Base-by-base conservation (phyloP, 2,888 invertebrate species). In the Erynnis tages region DNA sequence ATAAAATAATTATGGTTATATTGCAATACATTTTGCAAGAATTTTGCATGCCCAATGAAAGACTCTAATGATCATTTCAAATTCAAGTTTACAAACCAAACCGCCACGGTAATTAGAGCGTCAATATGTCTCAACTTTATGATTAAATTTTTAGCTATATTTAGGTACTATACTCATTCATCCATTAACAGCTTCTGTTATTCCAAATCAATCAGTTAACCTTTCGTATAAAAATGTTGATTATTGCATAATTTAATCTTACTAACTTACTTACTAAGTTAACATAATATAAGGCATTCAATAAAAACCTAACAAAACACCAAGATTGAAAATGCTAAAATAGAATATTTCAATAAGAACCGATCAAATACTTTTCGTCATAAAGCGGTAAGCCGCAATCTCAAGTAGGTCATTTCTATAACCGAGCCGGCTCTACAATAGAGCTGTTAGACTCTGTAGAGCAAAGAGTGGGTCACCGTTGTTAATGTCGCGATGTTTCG, bases 391-490 rank as follows among this genome's bases (percentile, higher is more conserved):
- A 8, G 25, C 25, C 35, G 46, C 16, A 25, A 27, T 17, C 16
- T 7, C 17, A 46, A 25, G 46, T 37, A 37, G 46, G 46, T 27
- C 46, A 47, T 27, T 47, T 37, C 37, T 46, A 35, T 35, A 46
- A 37, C 17, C 17, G 23, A 4, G 25, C 10, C 17, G 25, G 17
- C 16, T 47, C 16, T 47, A 47, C 46, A 47, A 47, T 47, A 37
- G 46, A 37, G 35, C 25, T 17, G 46, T 46, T 32, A 46, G 46
- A 50, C n/a, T n/a, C n/a, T n/a, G n/a, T n/a, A n/a, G 49, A 35
- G 54, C 55, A 47, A 34, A 45, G 59, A 61, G 58, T 55, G 58
- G 60, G 62, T 60, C 61, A 60, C 53, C 58, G 40, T 54, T 54
- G 49, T 58, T 59, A 53, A 50, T 55, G 57, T 54, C 10, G 30